These are phyloP conservation scores for Megalurothrips usitatus DNA, from an alignment of 2,888 invertebrate species.

Conservation along the genomic window DNA sequence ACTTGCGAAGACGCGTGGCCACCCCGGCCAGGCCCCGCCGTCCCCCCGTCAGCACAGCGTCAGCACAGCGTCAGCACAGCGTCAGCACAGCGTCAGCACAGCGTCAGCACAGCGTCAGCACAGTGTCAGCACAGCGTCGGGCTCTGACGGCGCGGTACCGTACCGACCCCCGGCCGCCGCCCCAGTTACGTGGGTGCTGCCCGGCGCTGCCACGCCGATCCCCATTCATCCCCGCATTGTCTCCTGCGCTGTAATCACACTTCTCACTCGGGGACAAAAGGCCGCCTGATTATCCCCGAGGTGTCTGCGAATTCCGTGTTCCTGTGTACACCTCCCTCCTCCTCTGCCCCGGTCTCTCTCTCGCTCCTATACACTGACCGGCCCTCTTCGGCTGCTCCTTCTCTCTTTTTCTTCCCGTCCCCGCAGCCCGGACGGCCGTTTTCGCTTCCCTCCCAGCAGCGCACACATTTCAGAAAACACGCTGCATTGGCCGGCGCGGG, in stretches of 20 bases:
- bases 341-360: neutral
- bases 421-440: neutral
- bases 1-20: neutral
- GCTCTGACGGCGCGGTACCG: no score
- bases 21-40: neutral
- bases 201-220: neutral
- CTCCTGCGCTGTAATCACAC: neutral
- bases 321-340: neutral
- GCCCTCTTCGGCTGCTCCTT: neutral
- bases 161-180: no score
- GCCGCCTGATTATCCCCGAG: neutral
- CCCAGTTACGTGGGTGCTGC: no score
- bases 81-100: no score
- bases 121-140: no score
- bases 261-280: slow-evolving; percentile 16
- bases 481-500: no score
- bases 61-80: no score
- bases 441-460: no score
- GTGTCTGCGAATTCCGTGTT: slow-evolving; percentile 11
- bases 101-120: no score
- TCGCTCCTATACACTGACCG: no score
- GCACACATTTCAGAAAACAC: no score
- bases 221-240: slow-evolving; percentile 22
- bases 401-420: neutral
- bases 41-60: no score